Evolutionary conservation across 2,113 vertebrate species (phyloP).

Genomic region (Apteryx mantelli): DNA sequence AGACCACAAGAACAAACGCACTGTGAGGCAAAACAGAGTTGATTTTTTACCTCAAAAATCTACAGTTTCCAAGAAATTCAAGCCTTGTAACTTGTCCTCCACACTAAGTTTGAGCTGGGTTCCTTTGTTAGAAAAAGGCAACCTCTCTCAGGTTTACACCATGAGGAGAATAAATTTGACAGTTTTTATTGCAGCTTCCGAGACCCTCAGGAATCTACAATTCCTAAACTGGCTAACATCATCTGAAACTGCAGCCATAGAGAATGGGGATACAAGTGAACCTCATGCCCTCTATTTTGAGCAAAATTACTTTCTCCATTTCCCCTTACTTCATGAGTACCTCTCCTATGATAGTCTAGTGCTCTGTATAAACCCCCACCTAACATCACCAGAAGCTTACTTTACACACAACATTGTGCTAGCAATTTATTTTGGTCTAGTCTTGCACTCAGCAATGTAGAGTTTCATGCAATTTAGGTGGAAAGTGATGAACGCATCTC

Average conservation of each 20-base stretch:
- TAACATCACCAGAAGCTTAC: background rate
- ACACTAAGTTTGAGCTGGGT: background rate
- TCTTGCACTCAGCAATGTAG: background rate
- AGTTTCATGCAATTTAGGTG: background rate
- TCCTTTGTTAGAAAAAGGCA: background rate
- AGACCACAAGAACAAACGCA: background rate
- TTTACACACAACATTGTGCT: background rate
- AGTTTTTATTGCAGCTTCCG: background rate
- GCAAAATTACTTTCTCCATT: background rate
- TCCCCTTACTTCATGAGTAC: background rate
- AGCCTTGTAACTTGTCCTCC: background rate
- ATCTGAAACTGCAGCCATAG: background rate
- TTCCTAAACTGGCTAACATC: background rate
- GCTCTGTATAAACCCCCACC: background rate
- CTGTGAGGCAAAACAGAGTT: background rate
- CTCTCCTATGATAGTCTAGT: background rate
- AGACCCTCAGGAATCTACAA: background rate
- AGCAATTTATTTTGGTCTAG: background rate
- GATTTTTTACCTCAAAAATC: background rate
- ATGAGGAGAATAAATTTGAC: background rate
- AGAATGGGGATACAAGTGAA: fast-evolving
- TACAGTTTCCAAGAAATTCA: background rate
- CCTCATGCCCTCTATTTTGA: background rate
- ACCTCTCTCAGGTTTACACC: background rate
- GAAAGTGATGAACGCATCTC: background rate